These are phyloP conservation scores for Perca flavescens DNA, from an alignment of 2,113 vertebrate genomes.

Conservation along the genomic window DNA sequence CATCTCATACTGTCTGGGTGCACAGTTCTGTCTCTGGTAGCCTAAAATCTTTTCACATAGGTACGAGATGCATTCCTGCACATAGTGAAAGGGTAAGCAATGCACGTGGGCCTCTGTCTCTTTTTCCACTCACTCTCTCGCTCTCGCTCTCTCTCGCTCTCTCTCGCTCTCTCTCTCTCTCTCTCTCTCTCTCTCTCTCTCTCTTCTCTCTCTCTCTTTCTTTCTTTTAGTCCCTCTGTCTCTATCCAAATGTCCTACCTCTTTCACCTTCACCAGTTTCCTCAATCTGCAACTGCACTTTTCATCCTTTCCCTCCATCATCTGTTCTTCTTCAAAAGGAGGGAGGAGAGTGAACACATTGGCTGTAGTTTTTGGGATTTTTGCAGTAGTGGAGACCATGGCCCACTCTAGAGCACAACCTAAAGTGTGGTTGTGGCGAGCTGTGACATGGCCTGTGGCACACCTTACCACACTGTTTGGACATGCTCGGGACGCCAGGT, in stretches of 20 bases:
- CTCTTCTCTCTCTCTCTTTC: not conserved
- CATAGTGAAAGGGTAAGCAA: conserved; percentile 53
- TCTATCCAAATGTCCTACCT: conserved; percentile 7
- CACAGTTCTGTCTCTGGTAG: conserved; percentile 34
- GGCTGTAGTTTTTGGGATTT: conserved; percentile 6
- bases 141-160: conserved; percentile 23
- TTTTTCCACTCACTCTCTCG: conserved; percentile 35
- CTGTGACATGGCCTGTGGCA: conserved; percentile 28
- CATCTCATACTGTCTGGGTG: conserved; percentile 17
- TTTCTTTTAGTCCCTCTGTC: not conserved
- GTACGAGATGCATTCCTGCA: conserved; percentile 71
- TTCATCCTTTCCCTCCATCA: conserved; percentile 21
- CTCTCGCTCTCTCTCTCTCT: not conserved
- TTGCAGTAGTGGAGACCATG: conserved; percentile 43
- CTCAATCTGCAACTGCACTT: conserved; percentile 8
- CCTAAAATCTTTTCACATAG: conserved; percentile 70
- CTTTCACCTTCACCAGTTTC: conserved; percentile 13
- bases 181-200: conserved; percentile 1
- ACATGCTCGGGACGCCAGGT: conserved; percentile 6
- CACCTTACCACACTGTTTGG: conserved; percentile 52
- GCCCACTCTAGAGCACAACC: conserved; percentile 29
- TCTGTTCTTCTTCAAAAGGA: conserved; percentile 14
- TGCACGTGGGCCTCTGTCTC: conserved; percentile 44
- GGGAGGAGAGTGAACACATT: not conserved
- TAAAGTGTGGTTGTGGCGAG: conserved; percentile 54